Conservation (phyloP, 53 echinoderm and acorn worm species). For the Zoroaster sp. region DNA sequence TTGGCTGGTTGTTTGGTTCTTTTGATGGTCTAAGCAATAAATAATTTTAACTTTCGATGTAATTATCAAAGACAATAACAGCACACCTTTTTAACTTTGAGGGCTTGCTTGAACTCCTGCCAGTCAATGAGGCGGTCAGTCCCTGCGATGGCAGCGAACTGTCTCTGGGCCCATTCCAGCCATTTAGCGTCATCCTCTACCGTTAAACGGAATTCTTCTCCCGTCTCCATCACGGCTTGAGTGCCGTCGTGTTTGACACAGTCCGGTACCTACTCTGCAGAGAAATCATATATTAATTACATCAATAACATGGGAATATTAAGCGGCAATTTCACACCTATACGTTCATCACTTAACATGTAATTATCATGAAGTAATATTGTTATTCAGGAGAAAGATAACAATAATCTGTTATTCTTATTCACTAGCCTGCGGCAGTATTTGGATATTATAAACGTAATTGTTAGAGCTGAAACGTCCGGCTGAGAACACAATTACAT, state of each 20-base stretch:
- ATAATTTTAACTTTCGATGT: too few relatives aligned
- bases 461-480: too few relatives aligned
- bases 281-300: neutral
- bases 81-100: conserved; percentile 91
- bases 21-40: too few relatives aligned
- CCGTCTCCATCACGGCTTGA: neutral
- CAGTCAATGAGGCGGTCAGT: conserved; percentile 88
- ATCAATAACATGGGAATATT: too few relatives aligned
- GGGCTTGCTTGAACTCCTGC: conserved; percentile 87
- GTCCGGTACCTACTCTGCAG: neutral
- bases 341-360: too few relatives aligned
- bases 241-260: neutral
- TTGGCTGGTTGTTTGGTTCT: neutral
- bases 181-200: conserved; percentile 88
- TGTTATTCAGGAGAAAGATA: too few relatives aligned
- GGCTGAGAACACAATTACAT: too few relatives aligned
- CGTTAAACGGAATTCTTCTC: conserved; percentile 17
- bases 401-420: too few relatives aligned
- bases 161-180: conserved; percentile 86
- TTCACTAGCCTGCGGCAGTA: too few relatives aligned
- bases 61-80: neutral
- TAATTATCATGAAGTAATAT: too few relatives aligned
- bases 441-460: too few relatives aligned
- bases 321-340: neutral
- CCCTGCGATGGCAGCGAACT: conserved; percentile 88